These are phyloP conservation scores for Myotis findleyi DNA, from an alignment of 2,797 vertebrate genomes.

Conservation along the genomic window DNA sequence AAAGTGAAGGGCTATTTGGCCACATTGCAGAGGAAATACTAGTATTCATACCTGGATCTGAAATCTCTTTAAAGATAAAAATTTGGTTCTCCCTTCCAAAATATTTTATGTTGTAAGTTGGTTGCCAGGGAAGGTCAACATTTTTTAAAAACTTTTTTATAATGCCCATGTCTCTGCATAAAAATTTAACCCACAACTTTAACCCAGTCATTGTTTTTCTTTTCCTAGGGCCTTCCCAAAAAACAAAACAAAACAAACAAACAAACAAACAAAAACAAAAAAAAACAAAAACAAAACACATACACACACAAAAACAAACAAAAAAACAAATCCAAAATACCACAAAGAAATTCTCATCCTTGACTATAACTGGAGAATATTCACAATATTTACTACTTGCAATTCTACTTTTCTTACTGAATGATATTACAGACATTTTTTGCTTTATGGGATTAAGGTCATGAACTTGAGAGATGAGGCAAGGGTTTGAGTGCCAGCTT, in stretches of 20 bases:
- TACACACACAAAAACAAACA: background rate
- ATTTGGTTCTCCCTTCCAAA: slow-evolving; percentile 44
- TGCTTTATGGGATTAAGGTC: background rate
- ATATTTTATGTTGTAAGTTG: slow-evolving; percentile 47
- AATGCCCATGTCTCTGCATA: background rate
- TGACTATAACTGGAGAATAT: background rate
- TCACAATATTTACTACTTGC: background rate
- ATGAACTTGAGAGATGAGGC: background rate
- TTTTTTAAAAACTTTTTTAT: background rate
- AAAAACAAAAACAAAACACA: background rate
- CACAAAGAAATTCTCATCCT: background rate
- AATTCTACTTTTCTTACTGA: background rate
- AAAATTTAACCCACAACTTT: background rate
- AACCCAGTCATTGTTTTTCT: background rate
- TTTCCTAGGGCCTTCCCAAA: background rate
- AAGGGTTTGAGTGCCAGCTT: background rate
- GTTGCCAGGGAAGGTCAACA: slow-evolving; percentile 23
- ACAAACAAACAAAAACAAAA: background rate
- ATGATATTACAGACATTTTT: background rate
- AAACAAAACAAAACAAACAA: background rate
- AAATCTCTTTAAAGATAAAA: slow-evolving; percentile 57
- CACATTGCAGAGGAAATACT: background rate
- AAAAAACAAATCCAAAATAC: background rate
- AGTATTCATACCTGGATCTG: background rate
- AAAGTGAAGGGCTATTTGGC: slow-evolving; percentile 9